phyloP scores from a whole-genome alignment of 2,888 invertebrate genomes.

The Chaetogeoica ovagalla region DNA sequence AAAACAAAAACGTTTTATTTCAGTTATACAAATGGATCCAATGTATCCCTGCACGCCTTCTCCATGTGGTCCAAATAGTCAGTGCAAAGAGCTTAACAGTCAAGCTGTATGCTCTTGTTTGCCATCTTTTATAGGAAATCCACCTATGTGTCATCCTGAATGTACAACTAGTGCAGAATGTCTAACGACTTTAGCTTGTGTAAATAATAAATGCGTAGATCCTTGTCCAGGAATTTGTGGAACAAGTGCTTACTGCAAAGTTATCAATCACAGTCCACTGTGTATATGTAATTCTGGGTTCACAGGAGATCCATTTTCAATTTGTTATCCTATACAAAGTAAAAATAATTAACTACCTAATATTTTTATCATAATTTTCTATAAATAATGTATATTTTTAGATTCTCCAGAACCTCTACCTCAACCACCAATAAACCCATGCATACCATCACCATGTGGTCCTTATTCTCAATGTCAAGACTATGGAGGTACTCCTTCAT shows the following conservation, averaged over 20 bases:
- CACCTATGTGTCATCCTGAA: slow-evolving; percentile 75
- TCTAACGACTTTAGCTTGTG: slow-evolving; percentile 70
- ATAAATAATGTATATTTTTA: slow-evolving; percentile 15
- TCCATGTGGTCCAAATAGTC: slow-evolving; percentile 76
- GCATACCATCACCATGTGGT: slow-evolving; percentile 78
- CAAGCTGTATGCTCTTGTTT: slow-evolving; percentile 81
- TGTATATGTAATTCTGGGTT: slow-evolving; percentile 70
- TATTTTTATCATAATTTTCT: neutral
- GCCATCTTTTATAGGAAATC: slow-evolving; percentile 75
- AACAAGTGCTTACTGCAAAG: slow-evolving; percentile 72
- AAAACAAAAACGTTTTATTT: slow-evolving; percentile 1
- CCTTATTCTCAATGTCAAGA: slow-evolving; percentile 72
- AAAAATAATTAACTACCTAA: slow-evolving; percentile 53
- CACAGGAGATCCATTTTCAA: slow-evolving; percentile 73
- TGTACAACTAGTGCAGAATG: slow-evolving; percentile 78
- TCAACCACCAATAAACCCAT: slow-evolving; percentile 60
- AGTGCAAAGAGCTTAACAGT: slow-evolving; percentile 71
- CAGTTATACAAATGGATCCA: slow-evolving; percentile 46
- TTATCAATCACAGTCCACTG: slow-evolving; percentile 71
- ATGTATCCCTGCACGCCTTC: slow-evolving; percentile 69
- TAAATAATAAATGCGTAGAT: slow-evolving; percentile 73
- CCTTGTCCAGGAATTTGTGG: slow-evolving; percentile 82
- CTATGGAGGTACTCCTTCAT: slow-evolving; percentile 69
- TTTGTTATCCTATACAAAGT: slow-evolving; percentile 67
- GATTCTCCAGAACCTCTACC: slow-evolving; percentile 49